Percentiles rank a stretch among this genome's conserved stretches.
These are phyloP conservation scores for Drosophila anceps DNA, from an alignment of 2,888 invertebrate species.

Conservation along the genomic window DNA sequence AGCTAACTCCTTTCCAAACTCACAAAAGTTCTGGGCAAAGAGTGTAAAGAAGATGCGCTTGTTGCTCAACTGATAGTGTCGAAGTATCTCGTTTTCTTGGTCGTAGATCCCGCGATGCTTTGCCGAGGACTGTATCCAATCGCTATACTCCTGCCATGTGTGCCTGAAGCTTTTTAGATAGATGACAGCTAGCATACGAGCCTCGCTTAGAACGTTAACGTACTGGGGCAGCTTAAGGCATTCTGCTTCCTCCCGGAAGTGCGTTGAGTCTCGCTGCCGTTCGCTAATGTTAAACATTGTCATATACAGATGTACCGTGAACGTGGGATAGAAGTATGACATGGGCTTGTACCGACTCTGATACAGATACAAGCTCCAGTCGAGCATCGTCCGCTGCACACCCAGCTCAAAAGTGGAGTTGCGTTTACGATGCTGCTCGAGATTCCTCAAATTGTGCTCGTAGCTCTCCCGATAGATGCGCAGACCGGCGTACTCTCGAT, in stretches of 20 bases:
- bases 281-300: slow-evolving; percentile 81
- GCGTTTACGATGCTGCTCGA: slow-evolving; percentile 72
- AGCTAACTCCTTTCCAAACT: slow-evolving; percentile 83
- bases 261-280: slow-evolving; percentile 72
- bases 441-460: slow-evolving; percentile 80
- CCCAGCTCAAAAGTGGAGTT: slow-evolving; percentile 81
- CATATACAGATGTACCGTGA: slow-evolving; percentile 84
- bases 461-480: slow-evolving; percentile 81
- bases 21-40: slow-evolving; percentile 84
- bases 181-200: slow-evolving; percentile 79
- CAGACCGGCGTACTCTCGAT: slow-evolving; percentile 74
- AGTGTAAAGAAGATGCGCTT: slow-evolving; percentile 82
- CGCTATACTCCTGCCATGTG: slow-evolving; percentile 79
- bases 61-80: slow-evolving; percentile 73
- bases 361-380: slow-evolving; percentile 82
- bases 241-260: slow-evolving; percentile 74
- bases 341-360: slow-evolving; percentile 84
- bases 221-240: slow-evolving; percentile 82
- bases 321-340: slow-evolving; percentile 83
- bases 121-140: slow-evolving; percentile 67
- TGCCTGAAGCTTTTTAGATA: slow-evolving; percentile 83
- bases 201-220: slow-evolving; percentile 81
- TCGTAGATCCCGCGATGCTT: slow-evolving; percentile 71
- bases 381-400: slow-evolving; percentile 77
- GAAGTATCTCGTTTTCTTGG: slow-evolving; percentile 80